Conservation (phyloP, 2,113 vertebrate genomes). For the Ictalurus punctatus region DNA sequence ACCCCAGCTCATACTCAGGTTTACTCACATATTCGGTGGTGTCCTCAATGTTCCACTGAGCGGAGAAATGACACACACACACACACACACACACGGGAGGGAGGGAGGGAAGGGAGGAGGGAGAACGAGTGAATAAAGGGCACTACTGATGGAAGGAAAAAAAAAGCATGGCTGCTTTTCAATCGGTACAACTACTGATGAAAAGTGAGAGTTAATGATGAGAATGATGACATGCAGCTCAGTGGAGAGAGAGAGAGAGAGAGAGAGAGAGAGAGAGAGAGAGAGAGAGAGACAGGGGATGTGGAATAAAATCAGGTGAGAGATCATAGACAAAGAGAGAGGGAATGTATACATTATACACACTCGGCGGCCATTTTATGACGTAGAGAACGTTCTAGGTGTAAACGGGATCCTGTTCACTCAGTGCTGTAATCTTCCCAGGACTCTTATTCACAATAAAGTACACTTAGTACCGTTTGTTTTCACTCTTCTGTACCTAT, state of each 20-base stretch:
- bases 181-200: constrained; percentile 61
- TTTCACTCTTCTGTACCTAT: neutral
- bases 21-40: constrained; percentile 89
- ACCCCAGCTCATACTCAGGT: constrained; percentile 72
- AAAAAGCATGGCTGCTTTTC: constrained; percentile 59
- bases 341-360: neutral
- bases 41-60: constrained; percentile 88
- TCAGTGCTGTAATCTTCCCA: neutral
- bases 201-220: constrained; percentile 51
- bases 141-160: constrained; percentile 53
- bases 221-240: constrained; percentile 42
- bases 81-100: constrained; percentile 1
- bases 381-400: neutral
- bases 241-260: constrained; percentile 14
- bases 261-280: constrained; percentile 26
- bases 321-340: neutral
- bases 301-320: neutral
- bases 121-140: constrained; percentile 56
- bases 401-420: neutral
- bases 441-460: neutral
- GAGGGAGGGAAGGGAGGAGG: constrained; percentile 49
- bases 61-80: constrained; percentile 45
- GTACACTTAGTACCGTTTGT: neutral
- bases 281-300: neutral
- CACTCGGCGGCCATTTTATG: neutral